A percentile compares a stretch with the other conserved stretches of the same genome.
Conservation (phyloP, 2,113 vertebrate genomes). For the Cercocebus atys region DNA sequence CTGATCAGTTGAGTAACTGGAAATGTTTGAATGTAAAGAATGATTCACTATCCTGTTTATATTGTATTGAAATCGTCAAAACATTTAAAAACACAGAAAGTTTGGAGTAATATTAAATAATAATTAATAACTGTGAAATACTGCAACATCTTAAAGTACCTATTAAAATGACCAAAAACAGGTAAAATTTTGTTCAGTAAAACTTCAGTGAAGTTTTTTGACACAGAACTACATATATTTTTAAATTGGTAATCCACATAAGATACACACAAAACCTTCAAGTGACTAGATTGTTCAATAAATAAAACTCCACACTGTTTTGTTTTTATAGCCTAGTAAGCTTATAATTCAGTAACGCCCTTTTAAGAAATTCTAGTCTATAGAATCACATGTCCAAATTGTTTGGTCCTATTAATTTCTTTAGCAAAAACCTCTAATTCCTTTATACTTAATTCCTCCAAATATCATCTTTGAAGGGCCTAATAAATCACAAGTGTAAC, state of each 20-base stretch:
- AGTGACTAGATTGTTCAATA: conserved; percentile 11
- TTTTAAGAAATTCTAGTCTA: conserved; percentile 40
- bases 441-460: not conserved
- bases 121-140: conserved; percentile 48
- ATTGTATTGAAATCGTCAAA: conserved; percentile 19
- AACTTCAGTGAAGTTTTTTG: conserved; percentile 18
- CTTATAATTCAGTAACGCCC: conserved; percentile 30
- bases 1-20: not conserved
- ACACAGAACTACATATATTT: conserved; percentile 32
- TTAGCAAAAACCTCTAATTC: not conserved
- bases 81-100: conserved; percentile 42
- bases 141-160: not conserved
- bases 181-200: conserved; percentile 16
- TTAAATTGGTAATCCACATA: not conserved
- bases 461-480: not conserved
- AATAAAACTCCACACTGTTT: not conserved
- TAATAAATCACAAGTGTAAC: not conserved
- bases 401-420: not conserved
- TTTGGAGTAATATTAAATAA: conserved; percentile 51
- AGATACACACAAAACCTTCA: conserved; percentile 40
- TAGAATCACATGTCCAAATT: not conserved
- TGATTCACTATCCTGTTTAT: conserved; percentile 26
- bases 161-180: conserved; percentile 17
- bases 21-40: not conserved
- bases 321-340: not conserved